A percentile compares a stretch with the other conserved stretches of the same genome.
Evolutionary conservation across 2,888 invertebrate species (phyloP).

Genomic region (Standfussiana lucernea): DNA sequence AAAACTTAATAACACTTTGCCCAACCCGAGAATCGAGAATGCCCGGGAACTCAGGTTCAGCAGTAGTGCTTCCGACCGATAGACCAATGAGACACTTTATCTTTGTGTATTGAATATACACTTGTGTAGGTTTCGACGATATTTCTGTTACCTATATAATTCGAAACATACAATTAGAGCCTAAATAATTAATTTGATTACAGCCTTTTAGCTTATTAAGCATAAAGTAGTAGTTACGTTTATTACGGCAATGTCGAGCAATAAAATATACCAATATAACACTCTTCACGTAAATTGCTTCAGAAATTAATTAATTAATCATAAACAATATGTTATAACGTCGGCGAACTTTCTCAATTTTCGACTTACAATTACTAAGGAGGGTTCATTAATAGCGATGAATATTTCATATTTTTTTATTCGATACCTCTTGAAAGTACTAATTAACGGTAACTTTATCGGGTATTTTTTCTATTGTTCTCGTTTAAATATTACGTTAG

Average conservation of each 20-base stretch:
- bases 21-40: too few species aligned
- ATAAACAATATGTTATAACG: conserved; percentile 59
- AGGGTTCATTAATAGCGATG: conserved; percentile 54
- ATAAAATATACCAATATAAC: conserved; percentile 53
- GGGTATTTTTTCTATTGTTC: conserved; percentile 56
- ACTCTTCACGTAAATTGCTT: conserved; percentile 62
- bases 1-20: not conserved
- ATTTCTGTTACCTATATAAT: conserved; percentile 23
- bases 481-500: conserved; percentile 49
- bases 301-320: conserved; percentile 66
- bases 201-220: conserved; percentile 16
- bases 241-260: conserved; percentile 47
- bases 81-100: too few species aligned
- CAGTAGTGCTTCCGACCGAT: too few species aligned
- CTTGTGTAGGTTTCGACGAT: not conserved
- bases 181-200: conserved; percentile 31
- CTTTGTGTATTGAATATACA: too few species aligned
- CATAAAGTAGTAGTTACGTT: conserved; percentile 39
- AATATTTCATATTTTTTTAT: conserved; percentile 54
- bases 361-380: conserved; percentile 56
- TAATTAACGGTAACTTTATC: conserved; percentile 68
- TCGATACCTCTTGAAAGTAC: conserved; percentile 49
- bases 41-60: too few species aligned
- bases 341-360: conserved; percentile 69
- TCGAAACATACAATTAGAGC: conserved; percentile 13